A percentile compares a stretch with the other conserved stretches of the same genome.
phyloP scores from a whole-genome alignment of 2,113 vertebrate species.

The Machaerirhynchus nigripectus region DNA sequence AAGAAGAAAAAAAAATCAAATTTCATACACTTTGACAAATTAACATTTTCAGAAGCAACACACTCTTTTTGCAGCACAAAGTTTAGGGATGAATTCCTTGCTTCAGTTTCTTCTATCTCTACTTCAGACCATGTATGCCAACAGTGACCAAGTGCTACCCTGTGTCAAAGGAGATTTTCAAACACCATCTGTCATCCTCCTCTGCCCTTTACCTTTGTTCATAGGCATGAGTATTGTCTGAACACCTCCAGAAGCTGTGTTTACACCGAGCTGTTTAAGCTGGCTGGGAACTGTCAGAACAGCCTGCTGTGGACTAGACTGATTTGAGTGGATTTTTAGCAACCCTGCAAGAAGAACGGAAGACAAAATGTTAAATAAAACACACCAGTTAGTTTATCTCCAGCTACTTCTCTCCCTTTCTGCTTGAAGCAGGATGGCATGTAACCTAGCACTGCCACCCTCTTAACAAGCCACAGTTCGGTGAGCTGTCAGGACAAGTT shows the following conservation, averaged over 20 bases:
- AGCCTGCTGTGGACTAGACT: conserved; percentile 87
- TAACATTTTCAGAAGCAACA: conserved; percentile 13
- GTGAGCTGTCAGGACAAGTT: background rate
- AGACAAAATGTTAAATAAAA: conserved; percentile 60
- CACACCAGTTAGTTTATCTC: conserved; percentile 29
- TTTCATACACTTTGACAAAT: background rate
- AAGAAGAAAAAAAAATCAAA: background rate
- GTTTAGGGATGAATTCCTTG: conserved; percentile 18
- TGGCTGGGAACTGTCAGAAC: conserved; percentile 93
- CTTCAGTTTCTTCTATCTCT: conserved; percentile 33
- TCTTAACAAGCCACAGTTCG: background rate
- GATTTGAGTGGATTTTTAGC: conserved; percentile 91
- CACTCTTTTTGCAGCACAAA: conserved; percentile 4
- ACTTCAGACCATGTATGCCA: background rate
- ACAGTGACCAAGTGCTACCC: conserved; percentile 26
- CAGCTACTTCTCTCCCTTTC: conserved; percentile 38
- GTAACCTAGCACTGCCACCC: background rate
- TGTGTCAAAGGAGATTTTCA: conserved; percentile 45
- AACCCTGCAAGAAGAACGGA: conserved; percentile 77
- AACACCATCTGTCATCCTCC: conserved; percentile 43
- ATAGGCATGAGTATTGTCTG: conserved; percentile 94
- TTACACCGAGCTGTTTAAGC: conserved; percentile 89
- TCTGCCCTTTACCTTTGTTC: conserved; percentile 83
- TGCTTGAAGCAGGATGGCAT: background rate
- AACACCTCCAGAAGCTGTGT: conserved; percentile 78